A percentile compares a stretch with the other conserved stretches of the same genome.
These are phyloP conservation scores for Anarrhichthys ocellatus DNA, from an alignment of 2,113 vertebrate species.

Conservation along the genomic window DNA sequence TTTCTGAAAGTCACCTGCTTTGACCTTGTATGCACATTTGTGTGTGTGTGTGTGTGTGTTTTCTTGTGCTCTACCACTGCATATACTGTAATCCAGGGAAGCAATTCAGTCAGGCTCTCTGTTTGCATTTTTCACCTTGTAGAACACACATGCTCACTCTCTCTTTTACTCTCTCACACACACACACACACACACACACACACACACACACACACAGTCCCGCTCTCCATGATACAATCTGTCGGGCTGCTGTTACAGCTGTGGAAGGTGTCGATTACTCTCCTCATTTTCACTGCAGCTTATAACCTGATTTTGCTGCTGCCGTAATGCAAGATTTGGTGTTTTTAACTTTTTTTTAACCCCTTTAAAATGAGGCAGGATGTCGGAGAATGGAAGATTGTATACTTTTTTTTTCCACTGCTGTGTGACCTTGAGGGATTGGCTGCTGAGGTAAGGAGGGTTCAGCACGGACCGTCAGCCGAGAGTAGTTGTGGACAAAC, in stretches of 20 bases:
- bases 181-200: not conserved
- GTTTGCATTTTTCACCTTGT: conserved; percentile 16
- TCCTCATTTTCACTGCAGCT: conserved; percentile 55
- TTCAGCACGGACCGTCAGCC: not conserved
- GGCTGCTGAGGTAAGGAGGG: not conserved
- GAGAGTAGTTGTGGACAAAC: not conserved
- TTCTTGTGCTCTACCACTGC: not conserved
- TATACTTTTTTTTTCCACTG: not conserved
- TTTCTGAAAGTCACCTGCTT: conserved; percentile 28
- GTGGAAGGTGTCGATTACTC: conserved; percentile 33
- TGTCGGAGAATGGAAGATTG: not conserved
- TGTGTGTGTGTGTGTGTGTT: conserved; percentile 5
- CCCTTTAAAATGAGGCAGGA: conserved; percentile 33
- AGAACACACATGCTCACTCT: not conserved
- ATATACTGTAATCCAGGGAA: conserved; percentile 24
- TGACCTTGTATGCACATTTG: not conserved
- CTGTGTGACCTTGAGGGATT: not conserved
- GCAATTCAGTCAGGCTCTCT: conserved; percentile 38
- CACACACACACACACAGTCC: conserved; percentile 10
- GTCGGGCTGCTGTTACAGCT: conserved; percentile 5
- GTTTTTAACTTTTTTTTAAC: conserved; percentile 61
- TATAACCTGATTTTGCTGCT: conserved; percentile 46
- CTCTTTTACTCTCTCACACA: not conserved
- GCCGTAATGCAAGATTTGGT: conserved; percentile 42
- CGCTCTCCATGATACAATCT: not conserved